These are phyloP conservation scores for Okapia johnstoni DNA, from an alignment of 2,113 vertebrate genomes.

Conservation along the genomic window DNA sequence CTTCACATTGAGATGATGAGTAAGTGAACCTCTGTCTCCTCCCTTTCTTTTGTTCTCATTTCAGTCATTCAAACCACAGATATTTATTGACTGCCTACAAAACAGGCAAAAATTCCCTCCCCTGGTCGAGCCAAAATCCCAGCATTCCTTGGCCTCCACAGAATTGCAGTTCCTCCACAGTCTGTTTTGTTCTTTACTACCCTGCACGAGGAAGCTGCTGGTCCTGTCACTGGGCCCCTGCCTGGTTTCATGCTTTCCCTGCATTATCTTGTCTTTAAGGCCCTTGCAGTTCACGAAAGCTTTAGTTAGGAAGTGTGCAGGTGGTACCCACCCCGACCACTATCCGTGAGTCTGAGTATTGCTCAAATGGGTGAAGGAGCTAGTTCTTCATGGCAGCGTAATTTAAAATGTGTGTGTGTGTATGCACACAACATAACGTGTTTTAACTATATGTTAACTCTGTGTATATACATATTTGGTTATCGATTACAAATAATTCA, in stretches of 20 bases:
- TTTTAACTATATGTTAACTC: background rate
- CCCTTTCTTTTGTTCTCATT: background rate
- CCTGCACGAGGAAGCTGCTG: background rate
- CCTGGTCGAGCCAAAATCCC: background rate
- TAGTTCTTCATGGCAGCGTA: background rate
- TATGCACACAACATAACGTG: rapidly evolving
- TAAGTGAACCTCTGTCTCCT: background rate
- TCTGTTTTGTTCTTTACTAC: background rate
- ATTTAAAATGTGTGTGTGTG: background rate
- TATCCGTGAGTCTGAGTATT: background rate
- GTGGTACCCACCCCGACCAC: background rate
- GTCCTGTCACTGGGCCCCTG: background rate
- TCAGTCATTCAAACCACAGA: background rate
- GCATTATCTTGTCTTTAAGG: background rate
- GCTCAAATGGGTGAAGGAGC: background rate
- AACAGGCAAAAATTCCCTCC: background rate
- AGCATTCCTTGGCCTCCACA: background rate
- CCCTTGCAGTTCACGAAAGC: background rate
- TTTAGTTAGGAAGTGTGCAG: background rate
- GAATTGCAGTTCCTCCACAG: background rate
- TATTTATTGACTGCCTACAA: background rate
- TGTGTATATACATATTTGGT: background rate
- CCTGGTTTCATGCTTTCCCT: background rate
- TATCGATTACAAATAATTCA: background rate
- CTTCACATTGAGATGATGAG: background rate